A percentile compares a stretch with the other conserved stretches of the same genome.
These are phyloP conservation scores for Gymnocypris eckloni DNA, from an alignment of 2,797 vertebrate species.

Conservation along the genomic window DNA sequence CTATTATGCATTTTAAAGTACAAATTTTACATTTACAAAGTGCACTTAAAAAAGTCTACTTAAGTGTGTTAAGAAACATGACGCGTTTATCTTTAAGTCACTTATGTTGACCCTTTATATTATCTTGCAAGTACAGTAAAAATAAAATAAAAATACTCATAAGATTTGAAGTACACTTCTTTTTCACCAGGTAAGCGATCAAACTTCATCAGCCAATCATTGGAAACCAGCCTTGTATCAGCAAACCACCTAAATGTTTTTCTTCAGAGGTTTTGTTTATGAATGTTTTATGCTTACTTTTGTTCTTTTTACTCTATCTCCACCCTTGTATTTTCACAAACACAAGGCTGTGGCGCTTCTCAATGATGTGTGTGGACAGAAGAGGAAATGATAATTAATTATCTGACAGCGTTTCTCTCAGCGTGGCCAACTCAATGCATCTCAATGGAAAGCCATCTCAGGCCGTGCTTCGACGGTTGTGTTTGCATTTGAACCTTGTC, in stretches of 20 bases:
- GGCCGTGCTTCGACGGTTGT: slow-evolving; percentile 80
- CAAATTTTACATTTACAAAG: not conserved
- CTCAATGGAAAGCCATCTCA: not conserved
- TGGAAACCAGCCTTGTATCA: not conserved
- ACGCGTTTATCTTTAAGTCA: not conserved
- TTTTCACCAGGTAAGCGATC: not conserved
- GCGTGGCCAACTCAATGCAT: slow-evolving; percentile 4
- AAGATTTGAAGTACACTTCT: not conserved
- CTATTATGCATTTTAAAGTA: not conserved
- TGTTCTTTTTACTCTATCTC: not conserved
- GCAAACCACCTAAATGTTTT: not conserved
- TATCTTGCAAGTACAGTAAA: not conserved
- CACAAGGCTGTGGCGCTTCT: not conserved
- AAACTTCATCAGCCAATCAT: not conserved
- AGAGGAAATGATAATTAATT: slow-evolving; percentile 39
- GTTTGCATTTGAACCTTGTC: slow-evolving; percentile 49
- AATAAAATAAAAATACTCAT: not conserved
- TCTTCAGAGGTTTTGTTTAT: not conserved
- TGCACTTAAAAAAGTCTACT: not conserved
- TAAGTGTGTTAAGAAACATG: not conserved
- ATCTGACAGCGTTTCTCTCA: slow-evolving; percentile 15
- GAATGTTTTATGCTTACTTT: not conserved
- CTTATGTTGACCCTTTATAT: not conserved
- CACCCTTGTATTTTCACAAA: not conserved
- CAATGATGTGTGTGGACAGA: slow-evolving; percentile 36